Evolutionary conservation across 2,888 invertebrate genomes (phyloP).

Genomic region (Hypercompe scribonia): DNA sequence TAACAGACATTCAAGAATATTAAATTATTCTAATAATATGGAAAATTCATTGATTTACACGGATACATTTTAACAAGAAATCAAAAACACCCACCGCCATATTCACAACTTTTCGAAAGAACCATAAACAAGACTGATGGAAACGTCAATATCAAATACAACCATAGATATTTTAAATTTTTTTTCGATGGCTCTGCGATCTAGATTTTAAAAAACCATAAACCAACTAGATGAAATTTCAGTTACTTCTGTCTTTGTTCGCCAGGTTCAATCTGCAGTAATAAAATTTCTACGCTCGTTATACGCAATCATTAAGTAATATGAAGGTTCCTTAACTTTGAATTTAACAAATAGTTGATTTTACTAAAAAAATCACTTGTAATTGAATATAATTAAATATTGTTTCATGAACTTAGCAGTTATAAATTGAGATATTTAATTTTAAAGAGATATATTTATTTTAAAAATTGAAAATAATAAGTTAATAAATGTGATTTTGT

Average conservation of each 20-base stretch:
- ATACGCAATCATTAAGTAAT: neutral
- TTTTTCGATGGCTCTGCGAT: neutral
- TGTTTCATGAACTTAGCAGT: too few species aligned
- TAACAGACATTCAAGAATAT: conserved; percentile 7
- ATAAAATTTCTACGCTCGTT: neutral
- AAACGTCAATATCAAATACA: conserved; percentile 46
- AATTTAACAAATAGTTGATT: too few species aligned
- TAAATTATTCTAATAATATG: conserved; percentile 15
- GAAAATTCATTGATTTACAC: conserved; percentile 62
- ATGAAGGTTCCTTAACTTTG: neutral
- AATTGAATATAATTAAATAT: too few species aligned
- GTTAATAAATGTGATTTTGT: too few species aligned
- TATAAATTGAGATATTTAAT: too few species aligned
- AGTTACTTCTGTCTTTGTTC: neutral
- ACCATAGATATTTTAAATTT: conserved; percentile 24
- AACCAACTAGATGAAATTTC: neutral
- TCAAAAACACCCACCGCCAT: conserved; percentile 84
- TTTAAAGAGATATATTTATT: too few species aligned
- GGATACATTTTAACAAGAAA: conserved; percentile 63
- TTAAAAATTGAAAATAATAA: too few species aligned
- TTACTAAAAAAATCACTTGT: too few species aligned
- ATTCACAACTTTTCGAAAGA: conserved; percentile 76
- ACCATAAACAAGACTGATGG: conserved; percentile 50
- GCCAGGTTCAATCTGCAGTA: neutral
- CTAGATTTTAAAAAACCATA: neutral